phyloP scores from a whole-genome alignment of 2,888 invertebrate genomes.

The Hirtodrosophila trivittata region DNA sequence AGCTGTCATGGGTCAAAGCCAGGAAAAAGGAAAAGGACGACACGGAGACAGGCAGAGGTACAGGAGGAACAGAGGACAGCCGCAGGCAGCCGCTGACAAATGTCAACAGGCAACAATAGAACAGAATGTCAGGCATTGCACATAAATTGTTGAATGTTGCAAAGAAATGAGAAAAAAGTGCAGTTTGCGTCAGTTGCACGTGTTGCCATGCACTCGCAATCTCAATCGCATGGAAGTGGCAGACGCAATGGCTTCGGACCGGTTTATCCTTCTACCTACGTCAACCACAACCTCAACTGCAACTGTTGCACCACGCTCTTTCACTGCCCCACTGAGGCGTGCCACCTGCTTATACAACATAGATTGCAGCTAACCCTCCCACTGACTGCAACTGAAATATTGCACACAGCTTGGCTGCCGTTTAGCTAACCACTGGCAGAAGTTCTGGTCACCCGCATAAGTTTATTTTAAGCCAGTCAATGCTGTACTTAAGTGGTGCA shows the following conservation, averaged over 20 bases:
- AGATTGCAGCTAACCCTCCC: conserved; percentile 38
- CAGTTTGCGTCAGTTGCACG: conserved; percentile 40
- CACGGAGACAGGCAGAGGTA: conserved; percentile 1
- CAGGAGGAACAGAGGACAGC: conserved; percentile 33
- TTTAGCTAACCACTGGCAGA: conserved; percentile 22
- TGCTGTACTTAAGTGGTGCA: neutral
- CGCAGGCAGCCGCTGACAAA: conserved; percentile 46
- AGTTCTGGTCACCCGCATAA: conserved; percentile 6
- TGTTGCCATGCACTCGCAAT: conserved; percentile 16
- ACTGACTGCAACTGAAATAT: conserved; percentile 45
- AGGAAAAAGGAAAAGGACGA: conserved; percentile 1
- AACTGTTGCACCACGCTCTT: conserved; percentile 58
- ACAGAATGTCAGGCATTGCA: conserved; percentile 33
- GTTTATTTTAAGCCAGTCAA: conserved; percentile 6
- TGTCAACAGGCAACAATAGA: conserved; percentile 56
- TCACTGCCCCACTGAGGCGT: conserved; percentile 39
- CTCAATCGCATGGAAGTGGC: conserved; percentile 2
- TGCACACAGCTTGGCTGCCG: conserved; percentile 35
- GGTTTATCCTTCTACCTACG: conserved; percentile 1
- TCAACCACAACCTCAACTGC: conserved; percentile 22
- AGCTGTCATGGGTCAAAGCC: conserved; percentile 31
- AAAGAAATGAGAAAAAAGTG: conserved; percentile 29
- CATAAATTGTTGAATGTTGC: conserved; percentile 38
- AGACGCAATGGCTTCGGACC: conserved; percentile 13
- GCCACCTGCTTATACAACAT: conserved; percentile 31